These are phyloP conservation scores for Astreopora myriophthalma DNA, from an alignment of 64 coral and sea anemone genomes.

Conservation along the genomic window DNA sequence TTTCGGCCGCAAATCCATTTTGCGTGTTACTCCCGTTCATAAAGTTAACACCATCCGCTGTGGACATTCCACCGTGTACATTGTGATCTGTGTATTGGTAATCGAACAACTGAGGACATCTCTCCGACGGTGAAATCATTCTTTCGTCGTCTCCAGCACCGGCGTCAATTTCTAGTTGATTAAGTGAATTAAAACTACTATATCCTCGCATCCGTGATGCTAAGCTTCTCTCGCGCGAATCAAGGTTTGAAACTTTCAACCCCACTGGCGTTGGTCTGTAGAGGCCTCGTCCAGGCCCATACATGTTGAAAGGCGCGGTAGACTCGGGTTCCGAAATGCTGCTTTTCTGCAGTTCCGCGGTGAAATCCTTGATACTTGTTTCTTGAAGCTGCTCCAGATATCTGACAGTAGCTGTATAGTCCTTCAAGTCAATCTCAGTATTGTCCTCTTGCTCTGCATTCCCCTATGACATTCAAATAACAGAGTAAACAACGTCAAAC, in stretches of 20 bases:
- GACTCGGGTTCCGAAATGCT: neutral
- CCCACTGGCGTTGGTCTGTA: neutral
- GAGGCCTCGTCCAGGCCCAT: neutral
- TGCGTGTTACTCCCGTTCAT: constrained; percentile 39
- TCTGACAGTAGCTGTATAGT: constrained; percentile 27
- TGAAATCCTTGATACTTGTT: constrained; percentile 1
- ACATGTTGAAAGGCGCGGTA: constrained; percentile 29
- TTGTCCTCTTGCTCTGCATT: constrained; percentile 71
- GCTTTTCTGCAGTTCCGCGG: constrained; percentile 3
- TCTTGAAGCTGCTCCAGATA: constrained; percentile 46
- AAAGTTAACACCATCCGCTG: constrained; percentile 60
- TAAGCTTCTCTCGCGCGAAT: neutral
- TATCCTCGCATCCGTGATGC: neutral
- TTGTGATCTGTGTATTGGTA: constrained; percentile 74
- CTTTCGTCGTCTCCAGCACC: neutral
- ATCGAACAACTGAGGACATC: constrained; percentile 63
- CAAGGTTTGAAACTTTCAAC: neutral
- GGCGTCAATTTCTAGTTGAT: neutral
- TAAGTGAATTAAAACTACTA: constrained; percentile 11
- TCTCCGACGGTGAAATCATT: constrained; percentile 25
- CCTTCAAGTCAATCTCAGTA: constrained; percentile 37
- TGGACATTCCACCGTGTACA: constrained; percentile 70
- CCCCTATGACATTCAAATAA: constrained; percentile 82
- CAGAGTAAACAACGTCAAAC: constrained; percentile 84
- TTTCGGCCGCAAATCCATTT: constrained; percentile 46